Evolutionary conservation across 2,113 vertebrate genomes (phyloP).

Genomic region (Ahaetulla prasina): DNA sequence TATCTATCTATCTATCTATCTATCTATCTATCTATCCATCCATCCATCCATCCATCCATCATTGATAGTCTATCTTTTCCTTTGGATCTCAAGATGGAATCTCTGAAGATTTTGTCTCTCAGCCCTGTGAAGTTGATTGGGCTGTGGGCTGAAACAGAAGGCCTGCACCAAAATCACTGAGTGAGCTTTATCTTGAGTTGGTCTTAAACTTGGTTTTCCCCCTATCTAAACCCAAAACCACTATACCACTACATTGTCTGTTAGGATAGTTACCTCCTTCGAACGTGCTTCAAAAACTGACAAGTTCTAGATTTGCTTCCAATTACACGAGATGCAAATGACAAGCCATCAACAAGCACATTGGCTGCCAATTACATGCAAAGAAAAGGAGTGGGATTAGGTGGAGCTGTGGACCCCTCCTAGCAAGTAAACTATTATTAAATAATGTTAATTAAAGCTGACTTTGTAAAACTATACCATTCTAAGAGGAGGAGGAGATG

Average conservation of each 20-base stretch:
- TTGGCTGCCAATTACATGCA: background rate
- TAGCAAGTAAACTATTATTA: background rate
- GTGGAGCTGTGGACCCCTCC: background rate
- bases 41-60: background rate
- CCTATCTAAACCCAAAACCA: background rate
- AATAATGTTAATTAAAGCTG: slow-evolving; percentile 27
- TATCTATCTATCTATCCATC: background rate
- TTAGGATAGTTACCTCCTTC: background rate
- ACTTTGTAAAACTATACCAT: slow-evolving; percentile 61
- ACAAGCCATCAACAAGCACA: background rate
- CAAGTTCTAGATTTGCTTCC: background rate
- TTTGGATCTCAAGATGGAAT: background rate
- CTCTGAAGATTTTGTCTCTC: background rate
- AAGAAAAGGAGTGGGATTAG: background rate
- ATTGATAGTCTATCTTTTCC: background rate
- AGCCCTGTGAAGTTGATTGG: background rate
- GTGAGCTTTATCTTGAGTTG: background rate
- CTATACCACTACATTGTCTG: background rate
- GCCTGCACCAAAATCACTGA: background rate
- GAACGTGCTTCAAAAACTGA: background rate
- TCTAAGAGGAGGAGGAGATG: slow-evolving; percentile 19
- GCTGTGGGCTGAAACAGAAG: background rate
- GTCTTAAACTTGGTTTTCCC: background rate
- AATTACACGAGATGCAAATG: background rate
- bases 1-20: background rate